Evolutionary conservation across 2,888 invertebrate genomes (phyloP).

Genomic region (Sturmia bella): DNA sequence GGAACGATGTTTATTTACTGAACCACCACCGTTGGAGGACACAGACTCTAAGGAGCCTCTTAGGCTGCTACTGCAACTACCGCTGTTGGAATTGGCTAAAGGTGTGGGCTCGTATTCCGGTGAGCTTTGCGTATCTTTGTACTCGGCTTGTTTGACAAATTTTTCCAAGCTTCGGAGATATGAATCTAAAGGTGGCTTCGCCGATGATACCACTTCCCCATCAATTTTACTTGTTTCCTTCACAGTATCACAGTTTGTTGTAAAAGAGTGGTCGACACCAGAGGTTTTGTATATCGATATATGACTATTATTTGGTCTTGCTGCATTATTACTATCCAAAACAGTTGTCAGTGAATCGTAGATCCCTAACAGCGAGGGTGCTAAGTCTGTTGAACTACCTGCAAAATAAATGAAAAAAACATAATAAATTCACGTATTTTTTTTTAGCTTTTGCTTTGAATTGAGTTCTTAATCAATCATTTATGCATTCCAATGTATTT

Average conservation of each 20-base stretch:
- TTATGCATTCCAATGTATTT: constrained; percentile 63
- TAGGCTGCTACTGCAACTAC: constrained; percentile 72
- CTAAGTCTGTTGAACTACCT: constrained; percentile 94
- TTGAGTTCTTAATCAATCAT: constrained; percentile 53
- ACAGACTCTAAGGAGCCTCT: constrained; percentile 66
- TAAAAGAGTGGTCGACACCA: constrained; percentile 17
- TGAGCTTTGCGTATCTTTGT: constrained; percentile 19
- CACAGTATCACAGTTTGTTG: constrained; percentile 70
- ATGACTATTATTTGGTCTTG: constrained; percentile 42
- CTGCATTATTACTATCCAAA: constrained; percentile 76
- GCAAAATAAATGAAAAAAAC: constrained; percentile 82
- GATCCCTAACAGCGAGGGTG: constrained; percentile 92
- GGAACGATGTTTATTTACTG: constrained; percentile 75
- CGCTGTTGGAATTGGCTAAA: constrained; percentile 65
- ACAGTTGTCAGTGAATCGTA: constrained; percentile 88
- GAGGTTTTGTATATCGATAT: neutral
- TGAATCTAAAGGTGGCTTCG: constrained; percentile 45
- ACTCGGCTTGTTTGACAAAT: constrained; percentile 53
- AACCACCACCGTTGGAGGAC: constrained; percentile 54
- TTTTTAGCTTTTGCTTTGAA: constrained; percentile 41
- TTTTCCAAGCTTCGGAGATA: constrained; percentile 64
- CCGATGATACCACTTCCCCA: constrained; percentile 16
- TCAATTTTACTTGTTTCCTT: constrained; percentile 8
- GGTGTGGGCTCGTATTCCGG: constrained; percentile 51
- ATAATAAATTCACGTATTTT: constrained; percentile 30